phyloP scores from a whole-genome alignment of 1,140 invertebrate species.

The Eupeodes corollae region DNA sequence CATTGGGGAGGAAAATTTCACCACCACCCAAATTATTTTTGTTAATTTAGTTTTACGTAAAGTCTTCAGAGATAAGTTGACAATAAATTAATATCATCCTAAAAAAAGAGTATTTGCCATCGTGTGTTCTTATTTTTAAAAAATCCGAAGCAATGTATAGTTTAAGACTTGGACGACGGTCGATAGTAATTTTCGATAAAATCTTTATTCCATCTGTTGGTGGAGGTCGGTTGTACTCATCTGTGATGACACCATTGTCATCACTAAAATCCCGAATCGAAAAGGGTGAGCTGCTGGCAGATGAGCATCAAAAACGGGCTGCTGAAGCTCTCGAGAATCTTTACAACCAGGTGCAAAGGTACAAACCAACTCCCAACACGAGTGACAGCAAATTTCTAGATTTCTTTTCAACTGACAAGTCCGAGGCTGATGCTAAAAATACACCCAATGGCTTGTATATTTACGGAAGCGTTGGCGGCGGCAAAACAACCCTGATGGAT shows the following conservation, averaged over 20 bases:
- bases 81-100: background rate
- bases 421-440: constrained; percentile 16
- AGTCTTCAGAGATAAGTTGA: constrained; percentile 4
- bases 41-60: constrained; percentile 1
- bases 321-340: constrained; percentile 56
- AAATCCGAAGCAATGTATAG: background rate
- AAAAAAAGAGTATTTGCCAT: background rate
- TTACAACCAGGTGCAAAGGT: constrained; percentile 51
- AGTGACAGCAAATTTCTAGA: constrained; percentile 29
- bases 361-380: constrained; percentile 41
- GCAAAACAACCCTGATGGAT: constrained; percentile 99
- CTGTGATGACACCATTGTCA: constrained; percentile 38
- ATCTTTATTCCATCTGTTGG: constrained; percentile 2
- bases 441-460: constrained; percentile 69
- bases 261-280: constrained; percentile 47
- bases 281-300: constrained; percentile 48
- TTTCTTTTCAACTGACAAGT: constrained; percentile 36
- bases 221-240: constrained; percentile 15
- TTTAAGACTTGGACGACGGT: background rate
- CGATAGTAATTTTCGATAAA: constrained; percentile 4
- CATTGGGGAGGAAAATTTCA: too few relatives aligned
- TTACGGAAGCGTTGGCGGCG: constrained; percentile 79
- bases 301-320: constrained; percentile 60
- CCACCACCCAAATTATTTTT: too few relatives aligned
- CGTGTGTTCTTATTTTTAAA: background rate